Evolutionary conservation across 2,888 invertebrate genomes (phyloP), one percentile per base, ranked within the genome.

Genomic region (Aelia acuminata): DNA sequence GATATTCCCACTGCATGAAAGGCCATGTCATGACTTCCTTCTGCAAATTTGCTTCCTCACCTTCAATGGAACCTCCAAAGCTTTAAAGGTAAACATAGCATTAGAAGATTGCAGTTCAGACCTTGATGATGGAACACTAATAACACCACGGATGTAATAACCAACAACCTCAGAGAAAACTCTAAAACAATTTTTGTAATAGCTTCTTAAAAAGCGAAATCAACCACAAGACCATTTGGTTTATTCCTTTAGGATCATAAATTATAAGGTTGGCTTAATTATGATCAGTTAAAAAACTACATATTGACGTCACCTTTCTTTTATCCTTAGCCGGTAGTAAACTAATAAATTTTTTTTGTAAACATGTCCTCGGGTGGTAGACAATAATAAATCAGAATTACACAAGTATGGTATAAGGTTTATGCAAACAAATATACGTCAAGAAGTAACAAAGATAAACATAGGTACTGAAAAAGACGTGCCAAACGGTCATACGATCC

Each of bases 361-460:
- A 70, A 70, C 18, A 35, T 70, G 63, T 70, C 63, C 35, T 70
- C 4, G 18, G 18, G 31, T 8, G 5, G 63, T 70, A 70, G 63
- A 63, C 63, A 18, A 63, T 70, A 35, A 35, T 70, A 70, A 70
- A 70, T 70, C 35, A 70, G 35, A 63, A 53, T 57, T 57, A 26
- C 57, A 57, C 57, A 57, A 70, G 18, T 15, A 35, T 70, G 63
- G 13, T 57, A 26, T 20, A n/a, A 26, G 31, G 63, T 70, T 70
- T 35, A 70, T 35, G 35, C 20, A 57, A 57, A n/a, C 26, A 57
- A 57, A n/a, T 57, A 57, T 1, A 26, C 4, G 3, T 26, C 26
- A 20, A 35, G 26, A 15, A 57, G 26, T 63, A 15, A n/a, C n/a
- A n/a, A n/a, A n/a, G n/a, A n/a, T n/a, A n/a, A n/a, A n/a, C n/a